Percentiles rank a stretch among this genome's conserved stretches.
These are phyloP conservation scores for Euura lappo DNA, from an alignment of 1,140 invertebrate genomes.

Conservation along the genomic window DNA sequence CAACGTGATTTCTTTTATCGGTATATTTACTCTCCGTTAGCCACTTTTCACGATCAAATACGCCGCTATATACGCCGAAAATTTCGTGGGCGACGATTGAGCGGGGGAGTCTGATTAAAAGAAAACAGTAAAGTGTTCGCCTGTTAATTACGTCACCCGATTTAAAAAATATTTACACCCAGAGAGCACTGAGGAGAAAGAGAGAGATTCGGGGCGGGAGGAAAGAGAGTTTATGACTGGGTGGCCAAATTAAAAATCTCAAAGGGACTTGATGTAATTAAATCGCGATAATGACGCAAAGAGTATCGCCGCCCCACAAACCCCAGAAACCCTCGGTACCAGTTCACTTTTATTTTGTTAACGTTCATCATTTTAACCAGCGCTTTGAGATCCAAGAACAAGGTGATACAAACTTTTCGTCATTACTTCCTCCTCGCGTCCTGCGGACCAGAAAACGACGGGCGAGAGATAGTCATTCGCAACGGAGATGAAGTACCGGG, in stretches of 20 bases:
- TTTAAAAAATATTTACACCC: constrained; percentile 12
- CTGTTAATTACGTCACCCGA: constrained; percentile 8
- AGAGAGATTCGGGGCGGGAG: not conserved
- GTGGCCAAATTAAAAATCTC: constrained; percentile 31
- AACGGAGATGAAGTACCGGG: too few relatives aligned
- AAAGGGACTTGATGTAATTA: constrained; percentile 50
- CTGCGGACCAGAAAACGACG: not conserved
- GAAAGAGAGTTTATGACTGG: not conserved
- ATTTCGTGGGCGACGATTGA: not conserved
- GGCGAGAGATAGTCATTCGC: too few relatives aligned
- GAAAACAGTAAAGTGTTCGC: constrained; percentile 8
- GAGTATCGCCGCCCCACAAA: constrained; percentile 34
- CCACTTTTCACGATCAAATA: constrained; percentile 3
- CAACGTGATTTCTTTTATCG: not conserved
- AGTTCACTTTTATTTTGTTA: constrained; percentile 22
- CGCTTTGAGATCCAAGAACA: constrained; percentile 44
- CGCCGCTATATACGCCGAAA: not conserved
- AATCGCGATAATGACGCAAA: constrained; percentile 52
- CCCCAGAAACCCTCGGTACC: not conserved
- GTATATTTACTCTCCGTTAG: not conserved
- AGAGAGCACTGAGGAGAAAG: not conserved
- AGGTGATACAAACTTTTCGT: not conserved
- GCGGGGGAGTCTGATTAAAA: constrained; percentile 16
- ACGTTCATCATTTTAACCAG: constrained; percentile 28
- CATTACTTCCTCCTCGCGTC: not conserved